Base-by-base conservation (phyloP, 1,140 invertebrate species). In the Megathymus violae region DNA sequence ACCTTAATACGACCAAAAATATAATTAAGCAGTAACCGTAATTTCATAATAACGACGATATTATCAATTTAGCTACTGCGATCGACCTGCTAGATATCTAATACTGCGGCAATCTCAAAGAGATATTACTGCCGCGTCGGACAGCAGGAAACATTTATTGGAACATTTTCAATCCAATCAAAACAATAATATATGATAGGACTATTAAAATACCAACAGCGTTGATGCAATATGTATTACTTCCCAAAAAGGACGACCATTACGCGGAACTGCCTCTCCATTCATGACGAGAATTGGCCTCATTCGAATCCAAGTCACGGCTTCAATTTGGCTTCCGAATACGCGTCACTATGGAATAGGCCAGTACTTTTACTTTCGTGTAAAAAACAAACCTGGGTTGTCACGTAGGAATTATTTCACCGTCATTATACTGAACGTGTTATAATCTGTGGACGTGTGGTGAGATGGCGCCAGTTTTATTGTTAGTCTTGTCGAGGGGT, bases 351-450 rank as follows among this genome's bases (percentile, higher is more conserved):
- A 78, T 78, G 71, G 67, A 58, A 71, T 71, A 76, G 67, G 71
- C 54, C 62, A 65, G 61, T 52, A 88, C 81, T 88, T 80, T 88
- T 88, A 83, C 82, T 84, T 85, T 83, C 72, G 25, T 54, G 34
- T 64, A 73, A 71, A 77, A 79, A 56, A 66, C 47, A 65, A 50
- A 44, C 34, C 47, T 47, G 67, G 65, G 66, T 58, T 69, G 66
- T 86, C 85, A 88, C 85, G 85, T 88, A 80, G 70, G 50, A 54
- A 80, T 72, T 79, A 87, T 88, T 88, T 82, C 66, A 74, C 64
- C 62, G 73, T 87, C 84, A 87, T 87, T 89, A 89, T 60, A 34
- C 46, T 27, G 78, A 75, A 87, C 83, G 84, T 88, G 63, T n/a
- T n/a, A 86, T 83, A 80, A 87, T 85, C 74, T 78, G 76, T 52